A percentile compares a stretch with the other conserved stretches of the same genome.
phyloP scores from a whole-genome alignment of 2,113 vertebrate genomes.

The Xyrauchen texanus region DNA sequence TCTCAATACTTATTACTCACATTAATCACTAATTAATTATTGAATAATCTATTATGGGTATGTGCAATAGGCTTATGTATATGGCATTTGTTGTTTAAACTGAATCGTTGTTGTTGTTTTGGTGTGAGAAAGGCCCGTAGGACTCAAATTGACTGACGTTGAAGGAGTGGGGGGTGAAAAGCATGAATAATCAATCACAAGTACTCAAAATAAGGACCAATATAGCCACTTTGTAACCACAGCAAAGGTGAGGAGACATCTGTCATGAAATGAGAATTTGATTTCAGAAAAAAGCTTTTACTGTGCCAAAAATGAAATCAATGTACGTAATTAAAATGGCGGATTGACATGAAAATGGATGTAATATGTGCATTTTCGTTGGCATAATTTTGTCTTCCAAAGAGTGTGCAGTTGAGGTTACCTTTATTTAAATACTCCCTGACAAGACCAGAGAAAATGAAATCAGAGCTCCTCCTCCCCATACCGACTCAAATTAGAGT shows the following conservation, averaged over 20 bases:
- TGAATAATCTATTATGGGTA: slow-evolving; percentile 39
- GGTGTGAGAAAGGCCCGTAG: not conserved
- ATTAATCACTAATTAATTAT: slow-evolving; percentile 50
- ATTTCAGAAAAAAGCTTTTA: not conserved
- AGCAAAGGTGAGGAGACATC: too few species aligned
- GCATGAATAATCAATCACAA: not conserved
- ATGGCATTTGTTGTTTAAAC: slow-evolving; percentile 30
- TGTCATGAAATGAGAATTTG: too few species aligned
- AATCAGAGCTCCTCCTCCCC: slow-evolving; percentile 38
- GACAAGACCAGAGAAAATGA: slow-evolving; percentile 28
- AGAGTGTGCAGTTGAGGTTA: not conserved
- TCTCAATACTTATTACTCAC: slow-evolving; percentile 43
- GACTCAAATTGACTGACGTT: not conserved
- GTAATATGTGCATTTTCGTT: too few species aligned
- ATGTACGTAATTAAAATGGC: too few species aligned
- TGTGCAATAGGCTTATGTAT: slow-evolving; percentile 27
- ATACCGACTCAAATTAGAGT: slow-evolving; percentile 37
- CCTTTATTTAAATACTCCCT: slow-evolving; percentile 6
- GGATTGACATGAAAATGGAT: too few species aligned
- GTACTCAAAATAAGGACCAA: too few species aligned
- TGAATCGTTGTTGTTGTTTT: slow-evolving; percentile 6
- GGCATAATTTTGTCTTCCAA: not conserved
- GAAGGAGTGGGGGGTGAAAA: not conserved
- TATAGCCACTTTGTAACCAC: too few species aligned
- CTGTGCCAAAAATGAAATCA: not conserved